phyloP scores from a whole-genome alignment of 2,113 vertebrate genomes.

The Craseonycteris thonglongyai region DNA sequence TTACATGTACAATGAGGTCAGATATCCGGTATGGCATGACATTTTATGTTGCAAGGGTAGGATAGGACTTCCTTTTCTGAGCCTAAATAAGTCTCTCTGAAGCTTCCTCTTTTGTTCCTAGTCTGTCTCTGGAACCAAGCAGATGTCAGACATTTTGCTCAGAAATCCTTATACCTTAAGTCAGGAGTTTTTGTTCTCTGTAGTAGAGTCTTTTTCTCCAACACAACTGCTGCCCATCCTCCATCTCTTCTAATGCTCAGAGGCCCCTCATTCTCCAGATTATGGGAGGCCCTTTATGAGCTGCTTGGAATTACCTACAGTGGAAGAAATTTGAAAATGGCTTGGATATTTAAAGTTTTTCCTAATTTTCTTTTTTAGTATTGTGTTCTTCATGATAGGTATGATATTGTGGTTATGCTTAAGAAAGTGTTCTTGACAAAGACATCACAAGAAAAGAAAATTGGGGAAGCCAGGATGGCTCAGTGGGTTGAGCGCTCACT shows the following conservation, averaged over 20 bases:
- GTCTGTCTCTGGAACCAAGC: not conserved
- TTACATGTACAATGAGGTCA: not conserved
- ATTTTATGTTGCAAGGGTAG: not conserved
- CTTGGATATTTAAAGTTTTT: not conserved
- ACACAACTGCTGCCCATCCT: not conserved
- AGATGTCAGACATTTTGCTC: not conserved
- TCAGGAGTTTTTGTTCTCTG: not conserved
- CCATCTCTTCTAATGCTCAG: not conserved
- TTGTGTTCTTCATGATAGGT: not conserved
- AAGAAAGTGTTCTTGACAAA: not conserved
- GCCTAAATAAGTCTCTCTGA: not conserved
- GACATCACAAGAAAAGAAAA: not conserved
- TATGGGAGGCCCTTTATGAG: not conserved
- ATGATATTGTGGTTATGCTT: not conserved
- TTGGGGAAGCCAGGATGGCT: too few relatives aligned
- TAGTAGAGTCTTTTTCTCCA: not conserved
- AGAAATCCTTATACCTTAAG: not conserved
- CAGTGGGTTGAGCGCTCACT: too few relatives aligned
- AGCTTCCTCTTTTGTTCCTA: not conserved
- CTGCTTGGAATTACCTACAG: not conserved
- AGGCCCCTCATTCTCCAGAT: not conserved
- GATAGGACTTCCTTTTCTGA: constrained; percentile 17
- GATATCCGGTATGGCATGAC: not conserved
- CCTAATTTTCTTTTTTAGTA: not conserved
- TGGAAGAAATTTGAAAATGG: not conserved